Base-by-base conservation (phyloP, 2,888 invertebrate species). In the Zygaena filipendulae region DNA sequence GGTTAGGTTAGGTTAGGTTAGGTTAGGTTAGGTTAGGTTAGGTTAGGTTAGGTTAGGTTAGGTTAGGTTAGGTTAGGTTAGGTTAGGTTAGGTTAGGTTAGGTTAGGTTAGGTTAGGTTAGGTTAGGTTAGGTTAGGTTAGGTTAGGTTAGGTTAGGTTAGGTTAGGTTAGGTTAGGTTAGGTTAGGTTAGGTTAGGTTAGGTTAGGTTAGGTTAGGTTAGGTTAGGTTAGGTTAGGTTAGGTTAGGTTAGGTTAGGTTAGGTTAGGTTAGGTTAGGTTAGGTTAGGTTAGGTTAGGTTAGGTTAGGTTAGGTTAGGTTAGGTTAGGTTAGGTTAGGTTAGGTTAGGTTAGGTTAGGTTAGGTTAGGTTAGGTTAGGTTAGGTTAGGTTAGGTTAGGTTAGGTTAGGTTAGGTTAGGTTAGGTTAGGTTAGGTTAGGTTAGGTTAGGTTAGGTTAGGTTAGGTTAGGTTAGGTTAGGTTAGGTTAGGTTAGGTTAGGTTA, bases 191-290 rank as follows among this genome's bases (percentile, higher is more conserved):
- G 40, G 41, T 40, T 40, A 36, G 41, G 43, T 40, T 40, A 36
- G 39, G 45, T 38, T 42, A 39, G 40, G 45, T 38, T 42, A 39
- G 40, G 43, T 40, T 41, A 37, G 39, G 42, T 40, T 38, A 40
- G 43, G 40, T 40, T 35, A 29, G 35, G 35, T 35, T 35, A 33
- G 33, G 33, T 36, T 36, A 35, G 36, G 40, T 38, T 40, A 39
- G 38, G 41, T 42, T 38, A 37, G 38, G 45, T 38, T 33, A 36
- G 37, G 35, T 35, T 35, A 31, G 31, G 31, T 31, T 31, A 26
- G 31, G 31, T 29, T 31, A 26, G 31, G 39, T 36, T 39, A 39
- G 34, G 39, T 36, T 39, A 36, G 34, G 36, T 39, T 36, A 35
- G 32, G 38, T 35, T 35, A 35, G 35, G 38, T 33, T 39, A 36